These are phyloP conservation scores for Exocentrus adspersus DNA, from an alignment of 2,888 invertebrate species.

Conservation along the genomic window DNA sequence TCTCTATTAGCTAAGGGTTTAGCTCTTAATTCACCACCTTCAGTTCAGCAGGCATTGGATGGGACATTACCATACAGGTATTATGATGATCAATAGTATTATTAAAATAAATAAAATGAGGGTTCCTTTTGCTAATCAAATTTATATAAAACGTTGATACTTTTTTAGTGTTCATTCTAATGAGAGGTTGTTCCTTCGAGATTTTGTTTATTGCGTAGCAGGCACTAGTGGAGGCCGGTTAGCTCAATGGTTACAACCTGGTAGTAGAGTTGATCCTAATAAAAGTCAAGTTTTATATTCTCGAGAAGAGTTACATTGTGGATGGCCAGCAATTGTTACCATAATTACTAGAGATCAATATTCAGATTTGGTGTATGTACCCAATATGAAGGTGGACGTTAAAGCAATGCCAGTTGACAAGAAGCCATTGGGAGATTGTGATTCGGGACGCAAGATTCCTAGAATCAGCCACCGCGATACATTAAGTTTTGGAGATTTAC, in stretches of 20 bases:
- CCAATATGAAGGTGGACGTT: conserved; percentile 86
- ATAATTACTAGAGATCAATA: conserved; percentile 88
- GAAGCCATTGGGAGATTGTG: conserved; percentile 70
- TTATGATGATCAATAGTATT: no score
- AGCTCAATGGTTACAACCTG: conserved; percentile 95
- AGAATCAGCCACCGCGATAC: conserved; percentile 68
- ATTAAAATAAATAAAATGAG: no score
- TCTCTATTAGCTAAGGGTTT: conserved; percentile 88
- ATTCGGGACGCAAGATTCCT: conserved; percentile 70
- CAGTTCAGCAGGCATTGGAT: conserved; percentile 90
- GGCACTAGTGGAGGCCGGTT: conserved; percentile 88
- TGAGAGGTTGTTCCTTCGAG: conserved; percentile 90
- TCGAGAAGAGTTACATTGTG: conserved; percentile 76
- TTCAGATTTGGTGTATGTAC: conserved; percentile 85
- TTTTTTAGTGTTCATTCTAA: conserved; percentile 82
- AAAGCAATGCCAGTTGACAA: conserved; percentile 78
- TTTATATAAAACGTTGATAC: conserved; percentile 53
- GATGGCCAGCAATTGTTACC: conserved; percentile 86
- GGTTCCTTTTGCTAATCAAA: no score
- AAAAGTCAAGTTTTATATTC: conserved; percentile 87
- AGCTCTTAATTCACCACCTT: conserved; percentile 86
- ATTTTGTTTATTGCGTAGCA: conserved; percentile 88
- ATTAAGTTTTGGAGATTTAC: conserved; percentile 71
- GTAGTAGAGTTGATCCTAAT: conserved; percentile 88
- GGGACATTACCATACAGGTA: conserved; percentile 87